phyloP scores from a whole-genome alignment of 2,113 vertebrate species.

The Tretioscincus oriximinensis region DNA sequence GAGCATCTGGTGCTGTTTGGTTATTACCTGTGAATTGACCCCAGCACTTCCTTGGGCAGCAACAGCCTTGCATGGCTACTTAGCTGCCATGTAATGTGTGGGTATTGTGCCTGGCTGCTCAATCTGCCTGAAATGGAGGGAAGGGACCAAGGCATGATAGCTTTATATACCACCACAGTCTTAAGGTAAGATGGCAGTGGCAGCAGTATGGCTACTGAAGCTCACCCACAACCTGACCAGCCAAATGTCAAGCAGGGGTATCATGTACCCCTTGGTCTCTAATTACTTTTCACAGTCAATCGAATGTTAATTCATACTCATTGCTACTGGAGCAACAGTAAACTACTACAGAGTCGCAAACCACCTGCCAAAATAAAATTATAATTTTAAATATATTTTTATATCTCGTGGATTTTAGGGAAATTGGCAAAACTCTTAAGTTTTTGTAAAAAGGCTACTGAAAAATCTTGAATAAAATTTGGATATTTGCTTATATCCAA shows the following conservation, averaged over 20 bases:
- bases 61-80: not conserved
- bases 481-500: not conserved
- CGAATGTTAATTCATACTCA: not conserved
- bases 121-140: too few species aligned
- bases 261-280: too few species aligned
- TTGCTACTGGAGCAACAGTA: not conserved
- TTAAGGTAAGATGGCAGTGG: too few species aligned
- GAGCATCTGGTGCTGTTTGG: too few species aligned
- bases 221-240: too few species aligned
- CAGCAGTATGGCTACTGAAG: too few species aligned
- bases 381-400: not conserved
- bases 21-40: too few species aligned
- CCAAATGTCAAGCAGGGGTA: too few species aligned
- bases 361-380: not conserved
- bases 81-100: too few species aligned
- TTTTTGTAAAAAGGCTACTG: not conserved
- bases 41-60: not conserved
- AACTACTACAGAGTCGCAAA: not conserved
- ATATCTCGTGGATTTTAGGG: not conserved
- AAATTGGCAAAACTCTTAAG: not conserved
- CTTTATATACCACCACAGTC: not conserved
- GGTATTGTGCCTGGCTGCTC: too few species aligned
- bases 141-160: not conserved
- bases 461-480: not conserved
- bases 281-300: not conserved